These are phyloP conservation scores for Lordiphosa andalusiaca DNA, from an alignment of 2,888 invertebrate species.

Conservation along the genomic window DNA sequence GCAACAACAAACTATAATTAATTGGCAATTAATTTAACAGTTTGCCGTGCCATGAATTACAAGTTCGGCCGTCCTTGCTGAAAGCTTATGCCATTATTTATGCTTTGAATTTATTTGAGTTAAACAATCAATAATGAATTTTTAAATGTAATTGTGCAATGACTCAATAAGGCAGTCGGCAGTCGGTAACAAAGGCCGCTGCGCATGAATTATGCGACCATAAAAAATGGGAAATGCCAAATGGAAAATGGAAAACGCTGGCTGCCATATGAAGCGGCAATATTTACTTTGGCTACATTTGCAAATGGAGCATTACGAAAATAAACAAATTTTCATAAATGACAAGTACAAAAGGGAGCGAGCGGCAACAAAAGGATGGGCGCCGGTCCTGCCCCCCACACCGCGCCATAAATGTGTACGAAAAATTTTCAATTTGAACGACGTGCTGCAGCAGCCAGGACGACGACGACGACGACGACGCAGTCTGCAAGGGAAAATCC, in stretches of 20 bases:
- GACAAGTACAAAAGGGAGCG: conserved; percentile 67
- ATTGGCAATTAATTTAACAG: conserved; percentile 54
- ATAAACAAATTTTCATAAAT: conserved; percentile 78
- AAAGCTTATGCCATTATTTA: conserved; percentile 26
- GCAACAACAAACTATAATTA: conserved; percentile 41
- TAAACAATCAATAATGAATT: conserved; percentile 32
- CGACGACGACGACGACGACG: conserved; percentile 35
- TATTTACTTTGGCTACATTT: conserved; percentile 77
- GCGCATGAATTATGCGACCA: conserved; percentile 66
- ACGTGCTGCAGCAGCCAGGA: conserved; percentile 37
- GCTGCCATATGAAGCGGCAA: conserved; percentile 58
- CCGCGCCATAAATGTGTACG: conserved; percentile 30
- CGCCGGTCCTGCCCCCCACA: too few species aligned
- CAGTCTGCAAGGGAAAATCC: conserved; percentile 52
- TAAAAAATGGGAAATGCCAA: conserved; percentile 33
- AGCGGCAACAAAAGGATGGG: conserved; percentile 53
- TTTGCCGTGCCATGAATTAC: conserved; percentile 22
- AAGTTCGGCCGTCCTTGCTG: conserved; percentile 22
- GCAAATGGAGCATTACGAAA: conserved; percentile 73
- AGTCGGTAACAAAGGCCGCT: conserved; percentile 44
- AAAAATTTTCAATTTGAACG: conserved; percentile 67
- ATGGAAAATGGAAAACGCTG: conserved; percentile 10
- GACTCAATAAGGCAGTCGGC: conserved; percentile 9
- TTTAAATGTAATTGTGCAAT: conserved; percentile 27
- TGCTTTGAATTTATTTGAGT: conserved; percentile 27